Evolutionary conservation across 2,113 vertebrate species (phyloP).

Genomic region (Canis aureus): DNA sequence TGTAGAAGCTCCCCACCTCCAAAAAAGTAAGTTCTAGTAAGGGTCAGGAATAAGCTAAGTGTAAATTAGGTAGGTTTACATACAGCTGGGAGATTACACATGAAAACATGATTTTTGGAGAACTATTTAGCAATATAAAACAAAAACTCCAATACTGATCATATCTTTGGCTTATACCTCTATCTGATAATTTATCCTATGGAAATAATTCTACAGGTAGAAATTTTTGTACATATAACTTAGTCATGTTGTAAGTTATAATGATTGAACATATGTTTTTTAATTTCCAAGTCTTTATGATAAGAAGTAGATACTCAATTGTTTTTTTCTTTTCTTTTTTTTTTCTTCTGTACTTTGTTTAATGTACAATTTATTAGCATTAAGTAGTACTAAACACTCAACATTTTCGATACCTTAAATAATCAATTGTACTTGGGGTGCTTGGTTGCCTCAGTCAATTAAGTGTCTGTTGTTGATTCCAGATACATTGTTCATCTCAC

Average conservation of each 20-base stretch:
- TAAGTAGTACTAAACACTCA: neutral
- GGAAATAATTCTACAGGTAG: neutral
- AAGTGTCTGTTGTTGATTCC: neutral
- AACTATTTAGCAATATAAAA: neutral
- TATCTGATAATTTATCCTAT: conserved; percentile 1
- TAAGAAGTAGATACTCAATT: neutral
- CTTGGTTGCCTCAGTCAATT: neutral
- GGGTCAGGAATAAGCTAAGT: neutral
- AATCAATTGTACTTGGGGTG: neutral
- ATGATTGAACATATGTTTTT: neutral
- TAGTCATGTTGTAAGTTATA: neutral
- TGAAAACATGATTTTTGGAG: neutral
- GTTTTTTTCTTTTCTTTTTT: neutral
- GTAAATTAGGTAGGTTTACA: neutral
- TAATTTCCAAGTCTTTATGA: neutral
- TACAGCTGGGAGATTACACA: neutral
- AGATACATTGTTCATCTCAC: neutral
- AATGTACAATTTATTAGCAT: neutral
- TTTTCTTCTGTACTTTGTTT: neutral
- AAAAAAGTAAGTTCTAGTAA: neutral
- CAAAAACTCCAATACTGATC: neutral
- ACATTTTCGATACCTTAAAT: neutral
- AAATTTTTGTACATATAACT: neutral
- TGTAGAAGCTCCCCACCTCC: neutral
- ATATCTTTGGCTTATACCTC: neutral